phyloP scores from a whole-genome alignment of 2,888 invertebrate genomes.

The Euphydryas editha region DNA sequence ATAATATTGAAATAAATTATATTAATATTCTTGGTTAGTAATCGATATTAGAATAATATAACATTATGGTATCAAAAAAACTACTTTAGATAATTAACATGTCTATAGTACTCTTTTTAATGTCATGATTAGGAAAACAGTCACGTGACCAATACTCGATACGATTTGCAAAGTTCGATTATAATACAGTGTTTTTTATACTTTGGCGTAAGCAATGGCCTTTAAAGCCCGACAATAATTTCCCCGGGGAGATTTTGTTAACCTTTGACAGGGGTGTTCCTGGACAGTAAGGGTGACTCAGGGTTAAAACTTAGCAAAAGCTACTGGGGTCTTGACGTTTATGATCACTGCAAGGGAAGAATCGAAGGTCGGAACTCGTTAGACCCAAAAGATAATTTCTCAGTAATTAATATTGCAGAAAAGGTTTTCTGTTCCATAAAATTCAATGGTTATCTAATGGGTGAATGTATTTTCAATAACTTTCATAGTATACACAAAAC shows the following conservation, averaged over 20 bases:
- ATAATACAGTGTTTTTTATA: slow-evolving; percentile 77
- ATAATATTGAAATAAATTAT: too few species aligned
- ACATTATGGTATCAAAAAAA: background rate
- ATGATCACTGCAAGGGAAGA: slow-evolving; percentile 78
- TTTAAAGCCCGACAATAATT: slow-evolving; percentile 84
- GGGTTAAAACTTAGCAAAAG: slow-evolving; percentile 71
- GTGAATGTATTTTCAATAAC: slow-evolving; percentile 34
- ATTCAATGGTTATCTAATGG: slow-evolving; percentile 22
- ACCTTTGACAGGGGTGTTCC: slow-evolving; percentile 79
- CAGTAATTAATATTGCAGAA: slow-evolving; percentile 65
- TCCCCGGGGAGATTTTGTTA: slow-evolving; percentile 75
- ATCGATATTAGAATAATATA: too few species aligned
- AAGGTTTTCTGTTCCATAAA: slow-evolving; percentile 33
- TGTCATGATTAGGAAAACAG: slow-evolving; percentile 41
- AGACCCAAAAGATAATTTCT: slow-evolving; percentile 61
- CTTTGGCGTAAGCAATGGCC: slow-evolving; percentile 78
- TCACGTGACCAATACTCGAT: slow-evolving; percentile 72
- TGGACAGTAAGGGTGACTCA: slow-evolving; percentile 74
- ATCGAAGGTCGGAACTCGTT: slow-evolving; percentile 66
- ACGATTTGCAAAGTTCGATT: slow-evolving; percentile 67
- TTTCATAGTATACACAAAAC: slow-evolving; percentile 33
- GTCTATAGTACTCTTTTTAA: slow-evolving; percentile 18
- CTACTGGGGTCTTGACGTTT: slow-evolving; percentile 76
- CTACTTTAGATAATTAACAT: background rate
- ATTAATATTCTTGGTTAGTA: too few species aligned